phyloP scores from a whole-genome alignment of 1,140 invertebrate species.

The Diorhabda elongata region DNA sequence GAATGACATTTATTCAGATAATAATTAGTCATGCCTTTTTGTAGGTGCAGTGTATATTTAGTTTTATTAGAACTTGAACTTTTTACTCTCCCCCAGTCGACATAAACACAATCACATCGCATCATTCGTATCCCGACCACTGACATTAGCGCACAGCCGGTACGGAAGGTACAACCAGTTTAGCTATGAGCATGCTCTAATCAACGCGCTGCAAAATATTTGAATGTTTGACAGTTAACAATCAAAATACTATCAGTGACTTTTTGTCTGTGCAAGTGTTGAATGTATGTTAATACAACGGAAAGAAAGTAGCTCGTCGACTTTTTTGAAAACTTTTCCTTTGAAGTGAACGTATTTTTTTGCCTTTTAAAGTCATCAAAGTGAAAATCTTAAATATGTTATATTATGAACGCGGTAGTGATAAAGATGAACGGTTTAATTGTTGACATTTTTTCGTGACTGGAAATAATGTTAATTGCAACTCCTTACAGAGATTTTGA shows the following conservation, averaged over 20 bases:
- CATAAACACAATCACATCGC: conserved; percentile 10
- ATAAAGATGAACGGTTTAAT: conserved; percentile 2
- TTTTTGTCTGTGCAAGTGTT: neutral
- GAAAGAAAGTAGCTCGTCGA: neutral
- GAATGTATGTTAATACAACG: neutral
- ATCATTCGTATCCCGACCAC: conserved; percentile 3
- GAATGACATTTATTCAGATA: too few species aligned
- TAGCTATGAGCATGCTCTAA: neutral
- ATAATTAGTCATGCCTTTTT: too few species aligned
- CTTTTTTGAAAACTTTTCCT: conserved; percentile 12
- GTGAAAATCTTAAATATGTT: neutral
- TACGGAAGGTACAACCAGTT: neutral
- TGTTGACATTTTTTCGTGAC: conserved; percentile 6
- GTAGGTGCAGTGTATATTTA: conserved; percentile 10
- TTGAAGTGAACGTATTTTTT: conserved; percentile 11
- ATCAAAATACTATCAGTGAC: neutral
- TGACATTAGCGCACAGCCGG: neutral
- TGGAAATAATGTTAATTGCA: conserved; percentile 26
- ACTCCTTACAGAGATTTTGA: conserved; percentile 30
- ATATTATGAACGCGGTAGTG: neutral
- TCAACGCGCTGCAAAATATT: neutral
- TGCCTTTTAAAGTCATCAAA: neutral
- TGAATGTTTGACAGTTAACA: neutral
- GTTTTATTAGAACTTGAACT: neutral
- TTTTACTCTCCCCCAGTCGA: conserved; percentile 4